phyloP scores from a whole-genome alignment of 2,113 vertebrate species.

The Dipodomys merriami region DNA sequence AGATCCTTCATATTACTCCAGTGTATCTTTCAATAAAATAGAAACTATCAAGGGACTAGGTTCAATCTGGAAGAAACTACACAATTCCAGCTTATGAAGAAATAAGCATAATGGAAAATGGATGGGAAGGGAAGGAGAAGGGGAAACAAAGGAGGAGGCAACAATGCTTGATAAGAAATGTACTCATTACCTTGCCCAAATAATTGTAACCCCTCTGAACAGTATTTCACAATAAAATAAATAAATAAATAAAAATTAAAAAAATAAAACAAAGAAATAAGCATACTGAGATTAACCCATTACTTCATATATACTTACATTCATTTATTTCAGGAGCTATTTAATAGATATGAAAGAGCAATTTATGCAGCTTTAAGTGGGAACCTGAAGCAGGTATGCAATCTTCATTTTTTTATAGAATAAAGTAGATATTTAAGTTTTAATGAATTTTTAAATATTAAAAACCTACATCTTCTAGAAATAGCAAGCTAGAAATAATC shows the following conservation, averaged over 20 bases:
- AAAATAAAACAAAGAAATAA: neutral
- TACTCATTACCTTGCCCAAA: no score
- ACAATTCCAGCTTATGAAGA: slow-evolving; percentile 36
- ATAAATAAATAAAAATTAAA: no score
- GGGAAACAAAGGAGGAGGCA: no score
- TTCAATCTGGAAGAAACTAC: slow-evolving; percentile 48
- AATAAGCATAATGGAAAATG: neutral
- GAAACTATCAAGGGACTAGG: slow-evolving; percentile 21
- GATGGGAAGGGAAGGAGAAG: no score
- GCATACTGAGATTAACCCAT: neutral
- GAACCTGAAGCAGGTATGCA: slow-evolving; percentile 95
- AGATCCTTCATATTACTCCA: neutral
- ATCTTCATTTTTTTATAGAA: neutral
- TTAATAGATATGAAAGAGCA: slow-evolving; percentile 94
- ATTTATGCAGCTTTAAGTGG: slow-evolving; percentile 97
- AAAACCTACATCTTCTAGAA: slow-evolving; percentile 5
- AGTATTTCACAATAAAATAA: no score
- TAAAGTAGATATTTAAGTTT: neutral
- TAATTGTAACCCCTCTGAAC: no score
- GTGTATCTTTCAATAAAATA: slow-evolving; percentile 20
- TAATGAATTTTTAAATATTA: neutral
- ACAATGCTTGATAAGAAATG: no score
- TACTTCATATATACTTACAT: slow-evolving; percentile 29
- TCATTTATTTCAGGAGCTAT: slow-evolving; percentile 90
- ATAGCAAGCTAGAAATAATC: neutral